Percentiles rank a stretch among this genome's conserved stretches.
These are phyloP conservation scores for Oreochromis aureus DNA, from an alignment of 2,113 vertebrate species.

Conservation along the genomic window DNA sequence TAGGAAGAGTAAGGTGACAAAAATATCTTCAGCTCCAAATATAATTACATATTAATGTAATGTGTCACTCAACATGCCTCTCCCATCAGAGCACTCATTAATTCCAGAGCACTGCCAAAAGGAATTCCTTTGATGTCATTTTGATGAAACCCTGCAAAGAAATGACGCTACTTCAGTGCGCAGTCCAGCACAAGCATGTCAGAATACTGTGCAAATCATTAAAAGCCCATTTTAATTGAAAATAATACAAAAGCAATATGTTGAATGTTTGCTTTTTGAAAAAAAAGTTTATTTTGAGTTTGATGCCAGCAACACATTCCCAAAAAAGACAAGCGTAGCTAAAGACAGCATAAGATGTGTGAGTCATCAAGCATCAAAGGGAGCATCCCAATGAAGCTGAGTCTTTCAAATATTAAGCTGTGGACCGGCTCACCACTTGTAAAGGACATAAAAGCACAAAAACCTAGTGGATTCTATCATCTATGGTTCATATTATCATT, in stretches of 20 bases:
- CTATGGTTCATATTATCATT: background rate
- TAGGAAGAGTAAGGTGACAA: background rate
- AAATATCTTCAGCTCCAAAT: background rate
- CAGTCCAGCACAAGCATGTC: background rate
- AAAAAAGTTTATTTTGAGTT: background rate
- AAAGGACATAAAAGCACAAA: background rate
- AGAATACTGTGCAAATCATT: background rate
- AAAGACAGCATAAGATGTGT: background rate
- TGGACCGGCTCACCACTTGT: background rate
- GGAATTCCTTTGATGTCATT: background rate
- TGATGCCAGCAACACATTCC: background rate
- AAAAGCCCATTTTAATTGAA: background rate
- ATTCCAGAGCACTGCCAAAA: background rate
- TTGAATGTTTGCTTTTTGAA: background rate
- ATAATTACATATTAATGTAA: background rate
- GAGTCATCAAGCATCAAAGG: background rate
- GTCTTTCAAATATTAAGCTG: background rate
- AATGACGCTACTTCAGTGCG: background rate
- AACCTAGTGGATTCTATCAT: background rate
- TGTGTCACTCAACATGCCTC: background rate
- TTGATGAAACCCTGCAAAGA: background rate
- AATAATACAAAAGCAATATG: background rate
- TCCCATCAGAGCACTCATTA: background rate
- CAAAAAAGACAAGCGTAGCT: background rate
- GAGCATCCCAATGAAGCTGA: background rate